Base-by-base conservation (phyloP, 2,113 vertebrate genomes). In the Rhinichthys klamathensis region DNA sequence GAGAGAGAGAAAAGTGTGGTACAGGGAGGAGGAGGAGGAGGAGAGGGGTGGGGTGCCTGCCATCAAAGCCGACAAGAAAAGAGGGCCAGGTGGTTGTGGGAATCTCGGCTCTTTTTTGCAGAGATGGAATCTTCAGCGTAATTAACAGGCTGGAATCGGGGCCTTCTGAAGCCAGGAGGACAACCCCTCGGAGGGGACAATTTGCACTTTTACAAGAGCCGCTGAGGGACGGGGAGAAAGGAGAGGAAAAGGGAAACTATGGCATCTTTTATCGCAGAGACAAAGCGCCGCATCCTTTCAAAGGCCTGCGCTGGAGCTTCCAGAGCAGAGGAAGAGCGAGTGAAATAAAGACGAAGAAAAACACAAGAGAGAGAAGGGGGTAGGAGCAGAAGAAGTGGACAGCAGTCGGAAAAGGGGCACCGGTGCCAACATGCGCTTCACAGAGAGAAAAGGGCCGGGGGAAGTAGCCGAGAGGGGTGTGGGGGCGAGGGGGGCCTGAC, bases 191-290 rank as follows among this genome's bases (percentile, higher is more conserved):
- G 94, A 94, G 94, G 92, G 93, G 91, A 93, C 91, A 92, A 95
- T 92, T 96, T 93, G 95, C 95, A 94, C 95, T 96, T 95, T 92
- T 93, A 93, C 93, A 91, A 93, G 93, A 95, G 94, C 93, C 93
- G 93, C 93, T 93, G 92, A 90, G 93, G 87, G 87, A 87, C 77
- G 91, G 91, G 91, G 93, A 92, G 91, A 92, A 91, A 91, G 92
- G 92, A 92, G 92, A 92, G 93, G 93, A 94, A 94, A 94, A 92
- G 93, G 94, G 94, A 93, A 94, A 94, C 94, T 94, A 95, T 95
- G 93, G 94, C 93, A 93, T 95, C 95, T 91, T 95, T 95, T 95
- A 95, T 95, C 92, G 91, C 90, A 69, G 86, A 0, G 90, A 95
- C 94, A 95, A 95, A 95, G 94, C 92, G 87, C 93, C 91, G 93